phyloP scores from a whole-genome alignment of 1,140 invertebrate species.

The Leguminivora glycinivorella region DNA sequence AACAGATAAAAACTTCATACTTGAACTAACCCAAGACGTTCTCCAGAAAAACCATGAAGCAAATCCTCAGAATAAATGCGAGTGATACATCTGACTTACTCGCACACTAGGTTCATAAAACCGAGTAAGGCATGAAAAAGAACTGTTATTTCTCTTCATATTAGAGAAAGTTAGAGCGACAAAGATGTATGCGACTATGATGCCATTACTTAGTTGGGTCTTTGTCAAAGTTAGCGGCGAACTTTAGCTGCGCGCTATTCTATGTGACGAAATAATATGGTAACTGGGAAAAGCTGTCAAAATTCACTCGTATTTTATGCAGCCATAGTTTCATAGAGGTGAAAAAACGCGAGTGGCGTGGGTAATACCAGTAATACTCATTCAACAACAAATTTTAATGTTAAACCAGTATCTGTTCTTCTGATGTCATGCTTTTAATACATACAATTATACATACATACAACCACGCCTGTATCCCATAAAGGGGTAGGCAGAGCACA shows the following conservation, averaged over 20 bases:
- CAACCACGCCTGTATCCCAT: too few species aligned
- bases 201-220: background rate
- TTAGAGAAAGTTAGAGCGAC: background rate
- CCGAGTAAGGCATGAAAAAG: constrained; percentile 20
- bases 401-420: too few species aligned
- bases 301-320: too few species aligned
- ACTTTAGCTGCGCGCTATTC: background rate
- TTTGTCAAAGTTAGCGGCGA: background rate
- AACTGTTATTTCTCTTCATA: constrained; percentile 29
- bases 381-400: too few species aligned
- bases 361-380: too few species aligned
- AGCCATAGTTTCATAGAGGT: too few species aligned
- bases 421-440: too few species aligned
- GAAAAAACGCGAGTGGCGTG: too few species aligned
- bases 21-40: background rate
- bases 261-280: too few species aligned
- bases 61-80: constrained; percentile 18
- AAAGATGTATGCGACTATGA: constrained; percentile 10
- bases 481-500: too few species aligned
- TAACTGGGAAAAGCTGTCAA: too few species aligned
- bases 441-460: too few species aligned
- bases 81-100: constrained; percentile 19
- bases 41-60: background rate
- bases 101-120: constrained; percentile 22
- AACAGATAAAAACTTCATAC: background rate